Evolutionary conservation across 2,113 vertebrate genomes (phyloP).

Genomic region (Rhinopomastus cyanomelas): DNA sequence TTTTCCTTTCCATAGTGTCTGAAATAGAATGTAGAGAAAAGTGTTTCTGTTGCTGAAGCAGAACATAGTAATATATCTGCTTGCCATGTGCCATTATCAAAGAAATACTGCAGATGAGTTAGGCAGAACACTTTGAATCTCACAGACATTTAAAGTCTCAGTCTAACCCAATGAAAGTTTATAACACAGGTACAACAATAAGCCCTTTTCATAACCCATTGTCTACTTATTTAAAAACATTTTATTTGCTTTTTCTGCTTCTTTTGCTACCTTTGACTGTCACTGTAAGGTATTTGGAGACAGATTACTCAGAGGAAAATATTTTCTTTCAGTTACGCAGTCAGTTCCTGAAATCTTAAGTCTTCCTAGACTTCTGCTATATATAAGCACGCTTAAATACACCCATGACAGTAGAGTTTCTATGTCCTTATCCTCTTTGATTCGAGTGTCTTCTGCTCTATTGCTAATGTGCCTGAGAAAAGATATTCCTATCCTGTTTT

Average conservation of each 20-base stretch:
- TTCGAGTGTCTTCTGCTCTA: background rate
- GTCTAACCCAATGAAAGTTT: background rate
- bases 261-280: background rate
- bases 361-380: background rate
- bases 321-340: background rate
- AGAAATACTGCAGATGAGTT: background rate
- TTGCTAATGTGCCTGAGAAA: background rate
- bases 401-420: background rate
- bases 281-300: background rate
- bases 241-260: background rate
- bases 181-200: background rate
- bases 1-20: background rate
- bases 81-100: background rate
- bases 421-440: background rate
- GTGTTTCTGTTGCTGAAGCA: background rate
- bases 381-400: background rate
- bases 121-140: background rate
- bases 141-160: background rate
- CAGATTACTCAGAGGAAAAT: background rate
- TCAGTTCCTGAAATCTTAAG: background rate
- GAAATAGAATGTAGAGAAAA: conserved; percentile 2
- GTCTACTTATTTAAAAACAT: background rate
- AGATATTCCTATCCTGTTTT: background rate
- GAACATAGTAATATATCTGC: background rate
- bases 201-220: background rate